phyloP scores from a whole-genome alignment of 1,140 invertebrate genomes.

The Pomacea maculata region DNA sequence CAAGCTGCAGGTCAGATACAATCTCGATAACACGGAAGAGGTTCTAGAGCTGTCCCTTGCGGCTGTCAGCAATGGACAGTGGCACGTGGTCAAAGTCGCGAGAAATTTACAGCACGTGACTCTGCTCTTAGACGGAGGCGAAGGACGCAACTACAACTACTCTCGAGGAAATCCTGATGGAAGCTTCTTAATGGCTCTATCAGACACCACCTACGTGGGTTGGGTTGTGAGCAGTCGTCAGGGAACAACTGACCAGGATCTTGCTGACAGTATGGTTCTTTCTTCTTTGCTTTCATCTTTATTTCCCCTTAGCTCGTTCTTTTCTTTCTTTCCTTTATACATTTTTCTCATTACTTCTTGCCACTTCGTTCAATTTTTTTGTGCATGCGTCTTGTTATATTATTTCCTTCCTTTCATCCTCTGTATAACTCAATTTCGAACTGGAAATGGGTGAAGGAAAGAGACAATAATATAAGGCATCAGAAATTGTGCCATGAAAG shows the following conservation, averaged over 20 bases:
- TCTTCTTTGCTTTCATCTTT: no score
- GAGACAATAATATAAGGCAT: no score
- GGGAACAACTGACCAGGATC: background rate
- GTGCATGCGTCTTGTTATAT: no score
- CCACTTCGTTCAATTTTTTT: no score
- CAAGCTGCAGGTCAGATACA: constrained; percentile 76
- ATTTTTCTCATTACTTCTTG: no score
- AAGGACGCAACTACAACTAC: constrained; percentile 93
- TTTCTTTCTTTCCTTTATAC: no score
- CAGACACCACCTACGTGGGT: background rate
- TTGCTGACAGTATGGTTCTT: background rate
- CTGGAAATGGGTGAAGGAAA: no score
- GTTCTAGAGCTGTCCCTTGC: constrained; percentile 87
- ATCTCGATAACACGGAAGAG: constrained; percentile 87
- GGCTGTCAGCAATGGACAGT: constrained; percentile 93
- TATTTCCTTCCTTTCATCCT: no score
- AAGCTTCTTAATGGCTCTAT: background rate
- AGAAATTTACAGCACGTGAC: constrained; percentile 92
- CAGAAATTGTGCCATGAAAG: no score
- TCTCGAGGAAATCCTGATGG: constrained; percentile 65
- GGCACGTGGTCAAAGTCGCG: constrained; percentile 84
- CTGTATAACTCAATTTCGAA: no score
- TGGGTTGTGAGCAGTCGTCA: background rate
- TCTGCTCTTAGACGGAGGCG: constrained; percentile 91
- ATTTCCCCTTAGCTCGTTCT: no score